Base-by-base conservation (phyloP, 2,888 invertebrate species). In the Dorcus hopei region DNA sequence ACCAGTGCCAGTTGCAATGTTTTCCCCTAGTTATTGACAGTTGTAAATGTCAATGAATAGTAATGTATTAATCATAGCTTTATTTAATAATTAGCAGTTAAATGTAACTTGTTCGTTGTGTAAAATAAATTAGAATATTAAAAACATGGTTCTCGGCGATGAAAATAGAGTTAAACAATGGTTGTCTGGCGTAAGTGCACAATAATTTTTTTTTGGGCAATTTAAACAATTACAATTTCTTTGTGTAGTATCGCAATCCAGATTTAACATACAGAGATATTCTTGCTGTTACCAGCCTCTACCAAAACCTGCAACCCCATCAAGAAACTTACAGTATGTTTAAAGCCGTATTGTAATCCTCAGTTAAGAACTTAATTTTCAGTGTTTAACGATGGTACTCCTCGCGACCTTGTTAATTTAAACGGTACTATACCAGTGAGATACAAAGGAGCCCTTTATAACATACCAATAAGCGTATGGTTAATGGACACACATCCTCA, bases 391-490 rank as follows among this genome's bases (percentile, higher is more conserved):
- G 93, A 95, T 84, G 96, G 96, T 43, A 82, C 82, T 1, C 81
- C 84, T 45, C 91, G 89, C 77, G 90, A 93, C 57, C 80, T 97
- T 64, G 82, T 95, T 41, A 91, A 90, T 76, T 81, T 97, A 53
- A 86, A 88, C 73, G 97, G 97, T 54, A 97, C 97, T 6, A 93
- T 97, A 71, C 97, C 97, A 45, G 94, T 97, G 1, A 83, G 85
- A 54, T 97, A 91, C 75, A 95, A 92, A 86, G 92, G 94, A 80
- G 81, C 74, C 58, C 85, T 83, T 48, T 99, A 99, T 80, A 95
- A 98, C 80, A 99, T 99, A 77, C 99, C 99, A 9, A 87, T 99
- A 42, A 91, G 92, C 74, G 89, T 99, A 71, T 98, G 95, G 94
- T 76, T 99, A 51, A 90, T 95, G 88, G 96, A 98, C 74, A 97